A percentile compares a stretch with the other conserved stretches of the same genome.
phyloP scores from a whole-genome alignment of 2,797 vertebrate genomes.

The Acipenser ruthenus region DNA sequence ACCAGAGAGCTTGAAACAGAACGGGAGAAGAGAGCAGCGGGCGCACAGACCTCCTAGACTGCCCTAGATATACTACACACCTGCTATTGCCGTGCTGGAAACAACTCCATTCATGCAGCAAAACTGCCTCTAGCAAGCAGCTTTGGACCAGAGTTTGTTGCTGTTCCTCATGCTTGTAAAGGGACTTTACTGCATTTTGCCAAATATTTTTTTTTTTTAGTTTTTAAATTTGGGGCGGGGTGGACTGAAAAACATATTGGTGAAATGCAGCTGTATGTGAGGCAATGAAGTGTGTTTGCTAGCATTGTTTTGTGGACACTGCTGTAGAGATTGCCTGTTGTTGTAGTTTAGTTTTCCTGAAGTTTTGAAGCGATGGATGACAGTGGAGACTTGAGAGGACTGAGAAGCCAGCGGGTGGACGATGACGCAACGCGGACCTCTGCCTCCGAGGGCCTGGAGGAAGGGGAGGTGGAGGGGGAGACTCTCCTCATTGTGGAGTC shows the following conservation, averaged over 20 bases:
- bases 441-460: constrained; percentile 87
- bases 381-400: constrained; percentile 51
- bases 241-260: too few species aligned
- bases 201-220: too few species aligned
- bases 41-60: constrained; percentile 36
- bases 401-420: constrained; percentile 57
- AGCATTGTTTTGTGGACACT: neutral
- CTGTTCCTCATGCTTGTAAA: too few species aligned
- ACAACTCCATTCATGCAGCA: too few species aligned
- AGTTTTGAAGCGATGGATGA: constrained; percentile 45
- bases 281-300: neutral
- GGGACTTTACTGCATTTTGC: too few species aligned
- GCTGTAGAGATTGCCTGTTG: neutral
- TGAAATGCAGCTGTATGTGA: too few species aligned
- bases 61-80: neutral
- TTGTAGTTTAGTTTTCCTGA: neutral
- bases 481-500: constrained; percentile 90
- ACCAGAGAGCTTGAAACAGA: constrained; percentile 68
- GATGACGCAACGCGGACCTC: constrained; percentile 79
- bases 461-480: constrained; percentile 93
- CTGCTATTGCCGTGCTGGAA: too few species aligned
- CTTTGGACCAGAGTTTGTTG: too few species aligned
- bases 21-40: constrained; percentile 40
- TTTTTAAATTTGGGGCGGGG: too few species aligned
- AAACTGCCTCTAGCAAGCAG: too few species aligned